Base-by-base conservation (phyloP, 1,140 invertebrate genomes). In the Antheraea pernyi region DNA sequence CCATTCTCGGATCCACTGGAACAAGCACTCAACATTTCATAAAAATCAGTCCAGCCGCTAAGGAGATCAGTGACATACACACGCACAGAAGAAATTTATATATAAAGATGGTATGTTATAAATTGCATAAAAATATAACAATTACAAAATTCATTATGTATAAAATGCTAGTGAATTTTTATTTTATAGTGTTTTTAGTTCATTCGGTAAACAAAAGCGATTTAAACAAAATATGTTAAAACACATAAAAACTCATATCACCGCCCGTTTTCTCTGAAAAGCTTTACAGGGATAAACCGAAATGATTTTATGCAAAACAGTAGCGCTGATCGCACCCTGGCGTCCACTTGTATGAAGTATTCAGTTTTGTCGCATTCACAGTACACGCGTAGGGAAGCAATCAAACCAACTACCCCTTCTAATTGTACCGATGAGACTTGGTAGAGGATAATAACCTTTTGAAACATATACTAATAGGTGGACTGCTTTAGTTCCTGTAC, bases 241-340 rank as follows among this genome's bases (percentile, higher is more conserved):
- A n/a, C 19, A 61, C 22, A 36, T 36, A 61, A 30, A 30, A 61
- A 22, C 7, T 11, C 19, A 30, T 11, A 61, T 36, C 22, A 10
- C 60, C 46, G 6, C 46, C 46, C 0, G 46, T 16, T 53, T 53
- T 13, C 39, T 53, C 11, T 53, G 46, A 1, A 53, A 53, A 53
- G 46, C 13, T 61, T 30, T 13, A 19, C 3, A 61, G 60, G 19
- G 13, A 61, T 61, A 36, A 61, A 61, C 19, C 19, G 19, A 19
- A 61, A 61, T 61, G 60, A 19, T 36, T 22, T 61, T 61, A 61
- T 61, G 60, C 60, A 61, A 61, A 61, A 61, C 19, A 10, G 11
- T 61, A 11, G 60, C 19, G 19, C 16, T 30, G 30, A 53, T 53
- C 6, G 46, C 46, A 53, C 46, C 46, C 46, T 19, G 16, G 30